These are phyloP conservation scores for Acanthopagrus latus DNA, from an alignment of 2,797 vertebrate genomes.

Conservation along the genomic window DNA sequence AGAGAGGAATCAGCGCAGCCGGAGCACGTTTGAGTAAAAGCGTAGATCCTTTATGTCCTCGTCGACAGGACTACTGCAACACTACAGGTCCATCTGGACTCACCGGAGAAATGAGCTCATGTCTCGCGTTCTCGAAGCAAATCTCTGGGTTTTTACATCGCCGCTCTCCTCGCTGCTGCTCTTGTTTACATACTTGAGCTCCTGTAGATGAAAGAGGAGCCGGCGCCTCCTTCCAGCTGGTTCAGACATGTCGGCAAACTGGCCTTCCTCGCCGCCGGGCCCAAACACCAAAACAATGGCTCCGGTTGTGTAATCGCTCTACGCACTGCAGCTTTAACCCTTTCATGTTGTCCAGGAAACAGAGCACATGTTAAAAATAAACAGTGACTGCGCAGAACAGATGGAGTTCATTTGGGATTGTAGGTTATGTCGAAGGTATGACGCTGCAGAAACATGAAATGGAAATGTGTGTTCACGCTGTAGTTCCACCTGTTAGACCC, in stretches of 20 bases:
- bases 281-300: slow-evolving; percentile 69
- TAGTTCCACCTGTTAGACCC: not conserved
- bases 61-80: not conserved
- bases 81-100: slow-evolving; percentile 3
- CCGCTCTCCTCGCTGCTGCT: slow-evolving; percentile 19
- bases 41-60: too few species aligned
- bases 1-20: too few species aligned
- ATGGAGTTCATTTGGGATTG: not conserved
- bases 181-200: slow-evolving; percentile 84
- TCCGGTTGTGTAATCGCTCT: slow-evolving; percentile 57
- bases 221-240: slow-evolving; percentile 66
- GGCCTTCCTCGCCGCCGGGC: slow-evolving; percentile 62
- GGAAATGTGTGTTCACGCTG: not conserved
- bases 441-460: not conserved
- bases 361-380: slow-evolving; percentile 11
- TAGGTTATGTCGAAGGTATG: slow-evolving; percentile 1
- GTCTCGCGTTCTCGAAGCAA: slow-evolving; percentile 5
- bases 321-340: slow-evolving; percentile 46
- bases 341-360: not conserved
- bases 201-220: slow-evolving; percentile 79
- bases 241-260: slow-evolving; percentile 80
- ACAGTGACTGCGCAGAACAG: slow-evolving; percentile 1
- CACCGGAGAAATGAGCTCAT: slow-evolving; percentile 35
- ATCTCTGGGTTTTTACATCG: not conserved
- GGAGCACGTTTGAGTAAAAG: too few species aligned